Evolutionary conservation across 2,797 vertebrate genomes (phyloP), one percentile per base, ranked within the genome.

Genomic region (Eulemur coronatus): DNA sequence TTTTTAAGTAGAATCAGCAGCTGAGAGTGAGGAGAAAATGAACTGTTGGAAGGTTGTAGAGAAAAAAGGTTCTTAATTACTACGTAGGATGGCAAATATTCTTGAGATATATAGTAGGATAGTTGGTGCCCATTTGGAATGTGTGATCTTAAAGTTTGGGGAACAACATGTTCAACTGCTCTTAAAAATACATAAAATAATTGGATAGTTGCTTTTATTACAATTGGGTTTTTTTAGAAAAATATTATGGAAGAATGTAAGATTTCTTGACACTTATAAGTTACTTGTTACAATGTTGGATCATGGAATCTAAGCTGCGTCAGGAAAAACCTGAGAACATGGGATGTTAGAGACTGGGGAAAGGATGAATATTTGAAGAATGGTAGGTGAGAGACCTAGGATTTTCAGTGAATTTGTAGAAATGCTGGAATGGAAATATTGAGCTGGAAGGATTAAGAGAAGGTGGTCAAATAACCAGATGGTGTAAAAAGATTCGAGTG

Each of bases 311-410:
- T 46, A 57, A 57, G 15, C 3, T 26, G 22, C 4, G 1, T 41
- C 30, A 46, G 48, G 35, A 43, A 65, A 86, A 81, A 79, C 38
- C 28, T 57, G 20, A 86, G 15, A 81, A 70, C n/a, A 46, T 43
- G 11, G 4, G 11, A 4, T 33, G 0, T 41, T 70, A 59, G 18
- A 41, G 2, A 46, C 35, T 4, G 0, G 26, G 4, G 8, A 78
- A 50, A 93, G n/a, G 41, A 50, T 46, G n/a, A 43, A 55, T 33
- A n/a, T 14, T 30, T 84, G n/a, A 43, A 80, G 9, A 43, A 41
- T 22, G 7, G 9, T 30, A 59, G 24, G 6, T 78, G 50, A 73
- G 41, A 89, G n/a, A 50, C 59, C 50, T 84, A 9, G 18, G 7
- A 15, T 84, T 87, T 41, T 90, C 57, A 35, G 0, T 52, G 4